Percentiles rank a stretch among this genome's conserved stretches.
Evolutionary conservation across 1,140 invertebrate genomes (phyloP).

Genomic region (Limonius californicus): DNA sequence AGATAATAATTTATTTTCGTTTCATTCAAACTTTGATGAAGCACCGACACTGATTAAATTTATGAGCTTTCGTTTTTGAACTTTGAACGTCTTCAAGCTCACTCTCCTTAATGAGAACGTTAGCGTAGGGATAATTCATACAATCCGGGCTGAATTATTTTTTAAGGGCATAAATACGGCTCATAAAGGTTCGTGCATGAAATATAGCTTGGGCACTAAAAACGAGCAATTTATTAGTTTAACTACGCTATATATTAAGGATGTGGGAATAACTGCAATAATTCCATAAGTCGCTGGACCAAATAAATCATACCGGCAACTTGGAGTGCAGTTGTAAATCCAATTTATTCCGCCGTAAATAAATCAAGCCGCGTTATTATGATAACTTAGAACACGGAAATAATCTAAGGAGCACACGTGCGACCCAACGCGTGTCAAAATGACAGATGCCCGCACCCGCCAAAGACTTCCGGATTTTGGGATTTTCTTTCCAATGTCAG

Average conservation of each 20-base stretch:
- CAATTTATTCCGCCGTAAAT: neutral
- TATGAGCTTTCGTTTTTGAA: neutral
- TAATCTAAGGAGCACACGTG: constrained; percentile 8
- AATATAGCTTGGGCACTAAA: neutral
- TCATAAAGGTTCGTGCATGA: neutral
- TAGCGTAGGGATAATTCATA: neutral
- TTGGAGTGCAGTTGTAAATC: neutral
- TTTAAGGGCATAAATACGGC: neutral
- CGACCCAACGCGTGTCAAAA: neutral
- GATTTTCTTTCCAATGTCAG: neutral
- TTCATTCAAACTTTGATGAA: too few relatives aligned
- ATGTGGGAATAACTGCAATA: neutral
- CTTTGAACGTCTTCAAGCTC: neutral
- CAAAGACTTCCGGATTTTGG: neutral
- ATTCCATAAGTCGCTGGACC: constrained; percentile 2
- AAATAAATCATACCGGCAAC: neutral
- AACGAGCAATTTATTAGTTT: constrained; percentile 4
- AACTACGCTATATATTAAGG: neutral
- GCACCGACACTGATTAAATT: neutral
- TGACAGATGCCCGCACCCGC: neutral
- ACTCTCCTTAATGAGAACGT: neutral
- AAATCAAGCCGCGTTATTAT: neutral
- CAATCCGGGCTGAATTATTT: neutral
- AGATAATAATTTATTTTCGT: too few relatives aligned
- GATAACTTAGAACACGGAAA: neutral